phyloP scores from a whole-genome alignment of 2,113 vertebrate species.

The Sturnus vulgaris region DNA sequence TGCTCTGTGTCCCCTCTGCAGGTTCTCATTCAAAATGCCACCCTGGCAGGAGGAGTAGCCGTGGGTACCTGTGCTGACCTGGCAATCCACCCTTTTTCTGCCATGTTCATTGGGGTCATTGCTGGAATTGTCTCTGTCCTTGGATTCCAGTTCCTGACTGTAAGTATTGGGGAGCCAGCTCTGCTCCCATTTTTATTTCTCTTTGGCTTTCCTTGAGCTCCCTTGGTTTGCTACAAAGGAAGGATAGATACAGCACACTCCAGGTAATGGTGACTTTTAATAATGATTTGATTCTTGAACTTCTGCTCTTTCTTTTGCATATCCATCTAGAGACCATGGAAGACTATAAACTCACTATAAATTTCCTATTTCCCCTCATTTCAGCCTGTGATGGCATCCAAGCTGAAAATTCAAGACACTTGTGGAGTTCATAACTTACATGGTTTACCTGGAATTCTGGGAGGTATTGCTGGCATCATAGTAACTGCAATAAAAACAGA shows the following conservation, averaged over 20 bases:
- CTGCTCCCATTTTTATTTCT: background rate
- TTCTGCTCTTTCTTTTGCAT: background rate
- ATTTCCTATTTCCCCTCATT: background rate
- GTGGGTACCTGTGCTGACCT: conserved; percentile 93
- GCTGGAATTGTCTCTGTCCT: conserved; percentile 87
- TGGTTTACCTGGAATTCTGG: conserved; percentile 91
- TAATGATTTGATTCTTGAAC: background rate
- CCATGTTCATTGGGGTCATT: conserved; percentile 85
- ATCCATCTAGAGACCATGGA: background rate
- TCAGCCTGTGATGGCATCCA: conserved; percentile 84
- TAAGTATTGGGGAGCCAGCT: conserved; percentile 62
- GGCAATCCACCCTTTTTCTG: conserved; percentile 75
- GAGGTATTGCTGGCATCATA: conserved; percentile 84
- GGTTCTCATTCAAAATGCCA: conserved; percentile 96
- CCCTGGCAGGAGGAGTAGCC: conserved; percentile 93
- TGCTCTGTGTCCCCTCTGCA: background rate
- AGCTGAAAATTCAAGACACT: conserved; percentile 89
- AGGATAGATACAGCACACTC: background rate
- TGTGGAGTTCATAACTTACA: conserved; percentile 96
- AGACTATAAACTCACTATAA: background rate
- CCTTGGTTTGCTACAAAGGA: background rate
- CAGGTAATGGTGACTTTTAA: background rate
- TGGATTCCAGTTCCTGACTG: conserved; percentile 85
- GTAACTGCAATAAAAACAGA: conserved; percentile 61
- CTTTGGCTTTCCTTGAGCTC: background rate